A percentile compares a stretch with the other conserved stretches of the same genome.
phyloP scores from a whole-genome alignment of 2,888 invertebrate species.

The Cosmopolites sordidus region DNA sequence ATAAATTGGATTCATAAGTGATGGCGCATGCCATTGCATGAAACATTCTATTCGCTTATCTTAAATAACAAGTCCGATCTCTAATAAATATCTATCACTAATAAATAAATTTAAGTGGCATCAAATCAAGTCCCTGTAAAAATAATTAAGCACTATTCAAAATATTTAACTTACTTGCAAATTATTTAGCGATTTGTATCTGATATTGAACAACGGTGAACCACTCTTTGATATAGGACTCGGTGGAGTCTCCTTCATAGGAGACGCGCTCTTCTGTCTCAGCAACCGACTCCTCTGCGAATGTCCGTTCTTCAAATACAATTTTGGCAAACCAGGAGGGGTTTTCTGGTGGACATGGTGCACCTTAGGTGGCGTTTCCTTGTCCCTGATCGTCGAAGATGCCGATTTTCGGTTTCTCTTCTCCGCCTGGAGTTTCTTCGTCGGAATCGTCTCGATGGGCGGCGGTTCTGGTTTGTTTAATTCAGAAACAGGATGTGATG shows the following conservation, averaged over 20 bases:
- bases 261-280: constrained; percentile 68
- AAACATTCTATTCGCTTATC: too few relatives aligned
- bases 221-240: constrained; percentile 65
- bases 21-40: too few relatives aligned
- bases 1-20: too few relatives aligned
- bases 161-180: constrained; percentile 50
- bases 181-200: constrained; percentile 66
- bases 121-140: too few relatives aligned
- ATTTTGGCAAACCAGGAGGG: constrained; percentile 63
- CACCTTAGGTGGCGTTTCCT: constrained; percentile 43
- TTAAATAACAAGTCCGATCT: too few relatives aligned
- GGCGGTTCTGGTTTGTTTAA: constrained; percentile 79
- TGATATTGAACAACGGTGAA: constrained; percentile 72
- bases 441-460: constrained; percentile 87
- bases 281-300: constrained; percentile 62
- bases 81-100: too few relatives aligned
- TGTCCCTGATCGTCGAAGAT: constrained; percentile 51
- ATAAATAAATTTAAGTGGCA: too few relatives aligned
- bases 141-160: too few relatives aligned
- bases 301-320: constrained; percentile 74
- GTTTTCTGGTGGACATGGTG: constrained; percentile 54
- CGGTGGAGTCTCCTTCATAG: constrained; percentile 66
- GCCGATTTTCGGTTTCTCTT: constrained; percentile 70
- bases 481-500: constrained; percentile 38
- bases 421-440: constrained; percentile 70